Conservation (phyloP, 2,888 invertebrate genomes). For the Linnaemya tessellans region DNA sequence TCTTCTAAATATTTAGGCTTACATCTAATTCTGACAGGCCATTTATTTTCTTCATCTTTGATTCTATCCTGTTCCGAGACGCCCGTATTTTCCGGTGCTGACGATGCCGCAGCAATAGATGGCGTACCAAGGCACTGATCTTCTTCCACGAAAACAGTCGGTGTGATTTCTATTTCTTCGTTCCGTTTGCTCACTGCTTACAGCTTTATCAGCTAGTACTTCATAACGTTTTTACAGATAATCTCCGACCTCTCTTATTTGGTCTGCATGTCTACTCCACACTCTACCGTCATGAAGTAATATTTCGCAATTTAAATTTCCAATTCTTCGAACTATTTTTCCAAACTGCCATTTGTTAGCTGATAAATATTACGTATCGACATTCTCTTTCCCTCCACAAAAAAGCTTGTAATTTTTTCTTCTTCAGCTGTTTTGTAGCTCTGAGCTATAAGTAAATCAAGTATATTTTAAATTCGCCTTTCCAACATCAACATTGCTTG, state of each 20-base stretch:
- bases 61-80: no score
- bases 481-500: slow-evolving; percentile 44
- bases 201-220: no score
- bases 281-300: slow-evolving; percentile 57
- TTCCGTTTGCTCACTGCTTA: not conserved
- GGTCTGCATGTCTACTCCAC: slow-evolving; percentile 63
- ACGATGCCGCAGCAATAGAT: not conserved
- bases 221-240: not conserved
- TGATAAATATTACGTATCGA: slow-evolving; percentile 17
- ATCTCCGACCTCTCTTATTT: slow-evolving; percentile 42
- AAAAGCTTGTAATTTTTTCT: not conserved
- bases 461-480: slow-evolving; percentile 9
- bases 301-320: slow-evolving; percentile 58
- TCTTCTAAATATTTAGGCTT: not conserved
- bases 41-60: no score
- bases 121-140: not conserved
- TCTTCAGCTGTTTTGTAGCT: not conserved
- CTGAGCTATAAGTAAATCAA: slow-evolving; percentile 19
- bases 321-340: slow-evolving; percentile 34
- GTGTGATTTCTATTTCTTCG: not conserved
- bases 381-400: slow-evolving; percentile 11
- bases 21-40: not conserved
- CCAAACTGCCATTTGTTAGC: slow-evolving; percentile 67
- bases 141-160: not conserved
- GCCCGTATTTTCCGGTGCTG: slow-evolving; percentile 1